A percentile compares a stretch with the other conserved stretches of the same genome.
phyloP scores from a whole-genome alignment of 1,140 invertebrate genomes.

The Eumaeus atala region DNA sequence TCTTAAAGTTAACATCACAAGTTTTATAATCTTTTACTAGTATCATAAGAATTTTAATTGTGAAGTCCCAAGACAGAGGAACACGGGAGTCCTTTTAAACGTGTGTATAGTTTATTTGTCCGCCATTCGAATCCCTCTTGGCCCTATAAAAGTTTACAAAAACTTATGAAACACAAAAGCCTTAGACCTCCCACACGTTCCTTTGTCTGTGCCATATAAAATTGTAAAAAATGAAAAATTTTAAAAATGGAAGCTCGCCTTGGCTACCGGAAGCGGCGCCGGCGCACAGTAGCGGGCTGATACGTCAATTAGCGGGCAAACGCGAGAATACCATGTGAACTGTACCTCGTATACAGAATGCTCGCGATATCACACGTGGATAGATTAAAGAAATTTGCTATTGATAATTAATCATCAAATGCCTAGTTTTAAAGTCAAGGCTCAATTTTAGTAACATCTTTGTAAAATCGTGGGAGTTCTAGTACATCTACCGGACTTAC shows the following conservation, averaged over 20 bases:
- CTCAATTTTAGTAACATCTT: too few species aligned
- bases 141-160: conserved; percentile 4
- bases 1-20: too few species aligned
- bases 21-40: too few species aligned
- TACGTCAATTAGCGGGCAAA: conserved; percentile 54
- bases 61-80: too few species aligned
- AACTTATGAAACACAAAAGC: conserved; percentile 4
- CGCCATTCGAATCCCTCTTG: conserved; percentile 2
- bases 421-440: too few species aligned
- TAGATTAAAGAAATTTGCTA: too few species aligned
- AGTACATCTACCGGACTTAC: too few species aligned
- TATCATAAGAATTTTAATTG: too few species aligned
- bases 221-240: conserved; percentile 13
- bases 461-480: too few species aligned
- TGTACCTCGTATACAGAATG: conserved; percentile 36
- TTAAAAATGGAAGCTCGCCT: conserved; percentile 23
- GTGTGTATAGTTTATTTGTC: conserved; percentile 14
- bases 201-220: conserved; percentile 19
- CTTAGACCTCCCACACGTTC: conserved; percentile 27
- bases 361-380: neutral
- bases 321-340: conserved; percentile 56
- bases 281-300: conserved; percentile 49
- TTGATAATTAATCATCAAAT: too few species aligned
- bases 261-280: conserved; percentile 45
- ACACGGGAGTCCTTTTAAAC: conserved; percentile 1